Evolutionary conservation across 2,113 vertebrate genomes (phyloP), one percentile per base, ranked within the genome.

Genomic region (Zosterops lateralis): DNA sequence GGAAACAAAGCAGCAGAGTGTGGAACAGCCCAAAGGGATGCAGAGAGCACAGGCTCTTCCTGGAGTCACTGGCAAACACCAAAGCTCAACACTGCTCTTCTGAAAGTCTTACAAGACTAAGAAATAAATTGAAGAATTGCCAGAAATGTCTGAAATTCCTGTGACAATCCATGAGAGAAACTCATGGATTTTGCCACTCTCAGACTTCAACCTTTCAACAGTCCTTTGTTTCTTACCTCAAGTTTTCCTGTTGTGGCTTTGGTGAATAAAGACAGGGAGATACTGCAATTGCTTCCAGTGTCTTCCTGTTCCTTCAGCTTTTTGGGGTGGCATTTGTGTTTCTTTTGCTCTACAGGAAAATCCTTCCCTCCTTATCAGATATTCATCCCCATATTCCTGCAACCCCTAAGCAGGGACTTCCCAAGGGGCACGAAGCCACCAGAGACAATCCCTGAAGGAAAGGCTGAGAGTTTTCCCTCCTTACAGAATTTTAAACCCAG

Each of bases 151-250:
- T 57, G 22, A 53, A 73, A 34, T 18, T 31, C 54, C 89, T 89
- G 34, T 11, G 56, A 44, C 24, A 22, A 29, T 1, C 48, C 62
- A 15, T 4, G 40, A 16, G 26, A 62, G 12, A 22, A 28, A 48
- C 9, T 58, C 22, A 11, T 21, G 60, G 25, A 32, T 57, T 82
- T 29, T 82, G 66, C 54, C 29, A 38, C 51, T 56, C 42, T 73
- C 16, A 4, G 47, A 47, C 36, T 82, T 67, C 54, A 44, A 4
- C 29, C 51, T 73, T 64, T 47, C 32, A 19, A 3, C 3, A 38
- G 19, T 50, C 54, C 77, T 61, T 82, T 71, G 44, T 67, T 91
- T 74, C 96, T 94, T 95, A 95, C 94, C 94, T 96, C 85, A 5
- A 2, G 42, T 77, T 71, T 48, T 85, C 73, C 78, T 87, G 51